Base-by-base conservation (phyloP, 1,140 invertebrate genomes). In the Apis laboriosa region DNA sequence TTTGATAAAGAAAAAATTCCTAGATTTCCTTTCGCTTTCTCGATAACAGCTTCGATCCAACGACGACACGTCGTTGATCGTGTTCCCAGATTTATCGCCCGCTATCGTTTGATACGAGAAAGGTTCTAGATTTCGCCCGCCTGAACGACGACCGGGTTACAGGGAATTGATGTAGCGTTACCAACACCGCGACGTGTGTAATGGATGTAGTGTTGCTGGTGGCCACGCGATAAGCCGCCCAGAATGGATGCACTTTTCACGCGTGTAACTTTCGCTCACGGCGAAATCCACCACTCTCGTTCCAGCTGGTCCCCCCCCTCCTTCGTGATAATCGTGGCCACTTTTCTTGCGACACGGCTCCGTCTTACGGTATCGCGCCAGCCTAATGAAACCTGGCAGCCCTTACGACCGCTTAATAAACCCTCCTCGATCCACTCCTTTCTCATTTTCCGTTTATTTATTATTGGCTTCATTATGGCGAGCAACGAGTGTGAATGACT, bases 211-310 rank as follows among this genome's bases (percentile, higher is more conserved):
- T 77, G 80, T 76, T 82, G 80, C 64, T 82, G 74, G 80, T 82
- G 73, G 73, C 34, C 56, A 55, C 56, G 53, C 80, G 80, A 82
- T 82, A 82, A 82, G 80, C 80, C 64, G 64, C 24, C 34, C 56
- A 77, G 74, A 77, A 82, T 82, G 80, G 74, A 82, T 82, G 80
- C 80, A 82, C 80, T 82, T 82, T 82, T 82, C 80, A 82, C 80
- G 74, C 80, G 51, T 82, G 80, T 82, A 82, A 34, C 74, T 68
- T 82, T 77, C 73, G 64, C 74, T 82, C 80, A 76, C 80, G 64
- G 73, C 74, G 64, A 43, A 43, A 77, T 77, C 56, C 56, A 53
- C 55, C 66, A 55, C 53, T 55, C 13, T 49, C 55, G 74, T 60
- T 70, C 49, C 80, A 75, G 71, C n/a, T 75, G 71, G 43, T 82